Evolutionary conservation across 2,113 vertebrate species (phyloP).

Genomic region (Psammodynastes pulverulentus): DNA sequence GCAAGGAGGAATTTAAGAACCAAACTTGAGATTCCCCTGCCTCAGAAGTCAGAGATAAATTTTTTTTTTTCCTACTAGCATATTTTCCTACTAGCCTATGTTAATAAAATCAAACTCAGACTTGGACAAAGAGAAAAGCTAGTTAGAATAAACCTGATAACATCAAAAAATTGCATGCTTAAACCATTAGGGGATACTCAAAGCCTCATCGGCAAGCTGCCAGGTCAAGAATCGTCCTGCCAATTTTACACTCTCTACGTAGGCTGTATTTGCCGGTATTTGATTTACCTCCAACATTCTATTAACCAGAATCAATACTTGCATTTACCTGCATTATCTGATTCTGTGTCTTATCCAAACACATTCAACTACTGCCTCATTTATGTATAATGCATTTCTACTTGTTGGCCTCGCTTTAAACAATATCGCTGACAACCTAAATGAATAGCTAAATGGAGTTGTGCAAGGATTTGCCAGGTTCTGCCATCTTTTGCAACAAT

Average conservation of each 20-base stretch:
- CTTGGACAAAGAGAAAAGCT: neutral
- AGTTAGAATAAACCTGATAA: neutral
- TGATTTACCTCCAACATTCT: neutral
- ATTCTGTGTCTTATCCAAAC: neutral
- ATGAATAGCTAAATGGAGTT: neutral
- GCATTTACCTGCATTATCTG: conserved; percentile 9
- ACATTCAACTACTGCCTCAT: neutral
- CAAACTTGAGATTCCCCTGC: neutral
- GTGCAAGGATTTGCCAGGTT: neutral
- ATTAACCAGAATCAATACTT: conserved; percentile 9
- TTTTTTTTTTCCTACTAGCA: neutral
- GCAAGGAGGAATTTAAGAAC: neutral
- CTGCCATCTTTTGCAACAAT: neutral
- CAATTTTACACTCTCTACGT: neutral
- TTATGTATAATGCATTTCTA: neutral
- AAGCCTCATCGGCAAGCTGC: neutral
- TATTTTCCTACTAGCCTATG: neutral
- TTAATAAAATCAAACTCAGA: neutral
- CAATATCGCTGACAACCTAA: neutral
- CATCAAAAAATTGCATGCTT: neutral
- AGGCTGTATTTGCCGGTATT: neutral
- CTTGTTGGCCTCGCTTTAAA: neutral
- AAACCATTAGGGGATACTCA: neutral
- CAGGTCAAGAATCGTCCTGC: neutral
- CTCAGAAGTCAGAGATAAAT: neutral